Conservation (phyloP, 2,797 vertebrate genomes). For the Anas bahamensis region DNA sequence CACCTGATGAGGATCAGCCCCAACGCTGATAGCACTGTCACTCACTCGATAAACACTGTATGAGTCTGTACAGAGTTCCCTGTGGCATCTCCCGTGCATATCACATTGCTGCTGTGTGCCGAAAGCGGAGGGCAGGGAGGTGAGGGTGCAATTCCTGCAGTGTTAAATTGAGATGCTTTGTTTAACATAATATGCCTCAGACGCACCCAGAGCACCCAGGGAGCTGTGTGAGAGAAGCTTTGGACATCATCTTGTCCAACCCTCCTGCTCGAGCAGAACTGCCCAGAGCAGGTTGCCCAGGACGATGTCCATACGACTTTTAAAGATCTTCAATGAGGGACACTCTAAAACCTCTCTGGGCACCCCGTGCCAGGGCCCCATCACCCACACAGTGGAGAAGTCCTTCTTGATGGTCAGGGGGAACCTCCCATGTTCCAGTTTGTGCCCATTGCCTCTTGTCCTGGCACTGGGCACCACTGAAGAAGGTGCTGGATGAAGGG, state of each 20-base stretch:
- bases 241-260: too few species aligned
- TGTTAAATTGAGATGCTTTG: neutral
- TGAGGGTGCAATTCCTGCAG: neutral
- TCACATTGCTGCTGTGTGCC: neutral
- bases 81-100: neutral
- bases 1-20: neutral
- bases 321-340: too few species aligned
- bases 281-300: neutral
- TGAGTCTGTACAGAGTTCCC: neutral
- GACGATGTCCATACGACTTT: too few species aligned
- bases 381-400: too few species aligned
- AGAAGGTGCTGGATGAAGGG: neutral
- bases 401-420: too few species aligned
- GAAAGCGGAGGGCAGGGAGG: neutral
- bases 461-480: too few species aligned
- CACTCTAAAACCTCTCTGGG: too few species aligned
- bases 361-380: too few species aligned
- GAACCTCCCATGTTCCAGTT: too few species aligned
- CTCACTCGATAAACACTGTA: neutral
- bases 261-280: neutral
- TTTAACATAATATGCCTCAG: neutral
- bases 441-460: too few species aligned
- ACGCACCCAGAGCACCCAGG: neutral
- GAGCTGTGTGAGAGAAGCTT: conserved; percentile 2
- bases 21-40: neutral